phyloP scores from a whole-genome alignment of 2,888 invertebrate genomes.

The Aethes cnicana region DNA sequence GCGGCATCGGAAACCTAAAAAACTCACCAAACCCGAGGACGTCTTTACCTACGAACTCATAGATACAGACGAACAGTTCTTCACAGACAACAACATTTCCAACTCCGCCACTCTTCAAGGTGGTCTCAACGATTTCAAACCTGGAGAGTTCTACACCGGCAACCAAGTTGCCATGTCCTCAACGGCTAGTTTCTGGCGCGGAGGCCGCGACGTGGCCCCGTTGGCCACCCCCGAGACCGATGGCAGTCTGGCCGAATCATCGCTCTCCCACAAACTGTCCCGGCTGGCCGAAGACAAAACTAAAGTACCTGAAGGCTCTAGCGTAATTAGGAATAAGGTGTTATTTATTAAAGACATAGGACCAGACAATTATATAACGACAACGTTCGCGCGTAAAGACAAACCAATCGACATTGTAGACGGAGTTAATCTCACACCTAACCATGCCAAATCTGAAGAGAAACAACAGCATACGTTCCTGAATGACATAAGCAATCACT shows the following conservation, averaged over 20 bases:
- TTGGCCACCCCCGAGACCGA: conserved; percentile 84
- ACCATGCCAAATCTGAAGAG: conserved; percentile 72
- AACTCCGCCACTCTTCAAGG: conserved; percentile 68
- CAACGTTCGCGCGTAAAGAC: conserved; percentile 80
- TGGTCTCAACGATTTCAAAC: conserved; percentile 71
- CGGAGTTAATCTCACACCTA: conserved; percentile 62
- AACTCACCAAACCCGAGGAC: conserved; percentile 85
- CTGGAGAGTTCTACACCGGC: conserved; percentile 78
- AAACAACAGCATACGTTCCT: conserved; percentile 75
- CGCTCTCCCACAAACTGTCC: conserved; percentile 76
- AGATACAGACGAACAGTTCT: conserved; percentile 88
- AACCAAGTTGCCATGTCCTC: conserved; percentile 65
- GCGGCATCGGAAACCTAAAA: conserved; percentile 86
- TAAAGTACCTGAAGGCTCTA: conserved; percentile 68
- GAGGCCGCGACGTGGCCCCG: conserved; percentile 78
- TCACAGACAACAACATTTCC: conserved; percentile 76
- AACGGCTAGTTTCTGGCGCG: conserved; percentile 66
- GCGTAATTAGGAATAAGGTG: conserved; percentile 79
- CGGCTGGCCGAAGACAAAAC: conserved; percentile 69
- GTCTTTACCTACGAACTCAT: conserved; percentile 92
- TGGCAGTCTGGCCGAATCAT: conserved; percentile 82
- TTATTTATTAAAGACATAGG: conserved; percentile 86
- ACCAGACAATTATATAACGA: conserved; percentile 88
- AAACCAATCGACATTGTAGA: conserved; percentile 59
- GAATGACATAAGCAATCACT: conserved; percentile 73